Conservation (phyloP, 1,140 invertebrate species). For the Cyphomyrmex costatus region DNA sequence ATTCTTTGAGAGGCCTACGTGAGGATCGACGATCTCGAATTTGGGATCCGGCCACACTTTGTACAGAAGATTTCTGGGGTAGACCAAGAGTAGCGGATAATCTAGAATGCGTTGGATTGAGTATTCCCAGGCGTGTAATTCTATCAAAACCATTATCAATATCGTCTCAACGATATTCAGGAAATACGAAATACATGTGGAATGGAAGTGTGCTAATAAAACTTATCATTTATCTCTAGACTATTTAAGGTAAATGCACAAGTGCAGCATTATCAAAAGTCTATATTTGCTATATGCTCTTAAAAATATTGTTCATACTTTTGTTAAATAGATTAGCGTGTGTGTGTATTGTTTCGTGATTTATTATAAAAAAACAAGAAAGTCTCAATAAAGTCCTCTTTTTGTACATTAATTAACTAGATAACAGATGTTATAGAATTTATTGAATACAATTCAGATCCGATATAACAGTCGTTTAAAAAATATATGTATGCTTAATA, state of each 20-base stretch:
- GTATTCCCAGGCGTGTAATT: constrained; percentile 83
- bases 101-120: constrained; percentile 86
- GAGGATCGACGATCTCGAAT: constrained; percentile 85
- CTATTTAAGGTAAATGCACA: background rate
- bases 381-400: background rate
- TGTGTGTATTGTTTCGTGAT: background rate
- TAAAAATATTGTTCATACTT: background rate
- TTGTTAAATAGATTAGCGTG: background rate
- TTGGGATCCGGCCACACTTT: constrained; percentile 86
- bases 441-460: constrained; percentile 34
- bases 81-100: constrained; percentile 83
- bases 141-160: constrained; percentile 61
- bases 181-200: constrained; percentile 77
- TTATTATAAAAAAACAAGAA: background rate
- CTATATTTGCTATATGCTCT: constrained; percentile 2
- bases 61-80: constrained; percentile 85
- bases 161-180: constrained; percentile 29
- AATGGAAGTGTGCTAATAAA: constrained; percentile 84
- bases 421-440: constrained; percentile 48
- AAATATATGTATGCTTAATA: constrained; percentile 17
- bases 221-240: constrained; percentile 84
- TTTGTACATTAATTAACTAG: constrained; percentile 35
- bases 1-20: constrained; percentile 72
- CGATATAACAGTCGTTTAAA: constrained; percentile 23
- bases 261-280: constrained; percentile 52